Percentiles rank a stretch among this genome's conserved stretches.
Conservation (phyloP, 2,113 vertebrate genomes). For the Oryctolagus cuniculus region DNA sequence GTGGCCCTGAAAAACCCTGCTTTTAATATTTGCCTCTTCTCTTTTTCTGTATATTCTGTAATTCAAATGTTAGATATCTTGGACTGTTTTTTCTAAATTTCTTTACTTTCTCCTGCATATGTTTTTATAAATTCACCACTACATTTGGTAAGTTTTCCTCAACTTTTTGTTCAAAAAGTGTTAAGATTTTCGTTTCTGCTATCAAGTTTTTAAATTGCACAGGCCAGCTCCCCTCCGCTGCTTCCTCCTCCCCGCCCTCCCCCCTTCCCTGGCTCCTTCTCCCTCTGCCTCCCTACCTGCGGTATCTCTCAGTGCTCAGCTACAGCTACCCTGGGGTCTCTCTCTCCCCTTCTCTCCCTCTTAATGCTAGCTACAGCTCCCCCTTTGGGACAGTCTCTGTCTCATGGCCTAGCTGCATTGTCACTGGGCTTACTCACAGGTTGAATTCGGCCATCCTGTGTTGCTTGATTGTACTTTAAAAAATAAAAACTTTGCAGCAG, state of each 20-base stretch:
- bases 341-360: background rate
- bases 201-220: background rate
- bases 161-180: background rate
- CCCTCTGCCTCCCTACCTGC: background rate
- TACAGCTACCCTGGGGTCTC: background rate
- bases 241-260: no score
- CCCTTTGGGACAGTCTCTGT: background rate
- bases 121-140: background rate
- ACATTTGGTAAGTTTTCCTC: background rate
- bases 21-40: background rate
- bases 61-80: background rate
- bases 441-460: background rate
- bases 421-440: accelerated
- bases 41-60: background rate
- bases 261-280: no score
- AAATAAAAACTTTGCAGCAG: background rate
- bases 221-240: no score
- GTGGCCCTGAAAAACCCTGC: background rate
- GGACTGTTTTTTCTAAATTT: background rate
- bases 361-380: background rate
- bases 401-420: no score
- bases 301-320: background rate
- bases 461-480: background rate
- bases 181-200: background rate
- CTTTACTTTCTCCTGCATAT: background rate